Percentiles rank a stretch among this genome's conserved stretches.
phyloP scores from a whole-genome alignment of 2,888 invertebrate species.

The Stenoptilia bipunctidactyla region DNA sequence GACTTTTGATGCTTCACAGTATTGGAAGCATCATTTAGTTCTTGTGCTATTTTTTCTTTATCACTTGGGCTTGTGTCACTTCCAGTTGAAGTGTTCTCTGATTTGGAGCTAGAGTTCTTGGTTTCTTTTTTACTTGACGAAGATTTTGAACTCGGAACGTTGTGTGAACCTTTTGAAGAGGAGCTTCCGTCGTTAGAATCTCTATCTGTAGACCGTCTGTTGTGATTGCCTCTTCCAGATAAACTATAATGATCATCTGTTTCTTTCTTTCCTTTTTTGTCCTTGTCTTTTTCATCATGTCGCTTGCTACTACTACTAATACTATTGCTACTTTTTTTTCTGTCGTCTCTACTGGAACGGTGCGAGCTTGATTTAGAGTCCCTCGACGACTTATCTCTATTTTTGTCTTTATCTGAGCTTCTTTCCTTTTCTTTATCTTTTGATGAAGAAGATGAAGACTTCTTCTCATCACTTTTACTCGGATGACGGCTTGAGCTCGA shows the following conservation, averaged over 20 bases:
- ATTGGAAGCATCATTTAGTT: conserved; percentile 24
- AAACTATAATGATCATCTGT: conserved; percentile 80
- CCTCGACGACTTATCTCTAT: conserved; percentile 35
- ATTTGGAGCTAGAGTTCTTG: conserved; percentile 52
- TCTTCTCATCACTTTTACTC: conserved; percentile 49
- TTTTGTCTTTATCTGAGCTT: conserved; percentile 30
- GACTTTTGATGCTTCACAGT: conserved; percentile 30
- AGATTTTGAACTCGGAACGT: conserved; percentile 39
- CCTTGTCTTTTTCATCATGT: conserved; percentile 46
- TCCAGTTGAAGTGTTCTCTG: conserved; percentile 54
- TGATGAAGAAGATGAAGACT: conserved; percentile 37
- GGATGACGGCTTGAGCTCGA: conserved; percentile 39
- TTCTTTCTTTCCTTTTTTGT: conserved; percentile 63
- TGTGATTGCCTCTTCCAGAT: conserved; percentile 73
- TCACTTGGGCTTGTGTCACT: conserved; percentile 64
- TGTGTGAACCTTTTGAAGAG: conserved; percentile 55
- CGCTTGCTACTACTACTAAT: conserved; percentile 30
- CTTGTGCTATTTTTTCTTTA: conserved; percentile 37
- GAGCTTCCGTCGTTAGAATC: conserved; percentile 83
- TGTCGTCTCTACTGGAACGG: conserved; percentile 57
- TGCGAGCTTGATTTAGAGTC: conserved; percentile 46
- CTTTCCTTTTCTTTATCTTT: conserved; percentile 48
- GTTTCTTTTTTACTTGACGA: conserved; percentile 46
- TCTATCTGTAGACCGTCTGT: conserved; percentile 80
- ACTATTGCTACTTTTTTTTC: conserved; percentile 26